phyloP scores from a whole-genome alignment of 2,888 invertebrate species.

The Itoplectis maculator region DNA sequence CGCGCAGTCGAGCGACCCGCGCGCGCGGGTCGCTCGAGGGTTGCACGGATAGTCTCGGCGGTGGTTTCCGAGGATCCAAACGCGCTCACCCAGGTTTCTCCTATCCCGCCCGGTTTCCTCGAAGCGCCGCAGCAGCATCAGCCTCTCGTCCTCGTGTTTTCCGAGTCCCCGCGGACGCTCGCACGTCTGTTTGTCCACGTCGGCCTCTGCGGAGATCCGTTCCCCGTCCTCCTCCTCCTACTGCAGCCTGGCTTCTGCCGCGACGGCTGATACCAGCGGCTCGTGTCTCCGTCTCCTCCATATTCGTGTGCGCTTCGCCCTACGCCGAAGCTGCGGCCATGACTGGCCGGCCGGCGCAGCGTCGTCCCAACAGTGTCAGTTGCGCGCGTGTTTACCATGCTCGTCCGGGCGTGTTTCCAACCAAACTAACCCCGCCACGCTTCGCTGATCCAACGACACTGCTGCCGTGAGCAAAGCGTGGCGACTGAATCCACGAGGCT shows the following conservation, averaged over 20 bases:
- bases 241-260: conserved; percentile 60
- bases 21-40: too few relatives aligned
- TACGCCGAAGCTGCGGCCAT: conserved; percentile 61
- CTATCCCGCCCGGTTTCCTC: conserved; percentile 45
- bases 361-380: conserved; percentile 81
- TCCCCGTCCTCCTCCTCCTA: conserved; percentile 66
- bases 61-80: conserved; percentile 57
- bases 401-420: conserved; percentile 82
- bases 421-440: conserved; percentile 82
- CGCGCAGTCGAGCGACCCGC: conserved; percentile 74
- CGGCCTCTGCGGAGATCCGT: conserved; percentile 75
- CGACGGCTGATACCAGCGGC: conserved; percentile 38
- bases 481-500: conserved; percentile 51
- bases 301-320: conserved; percentile 72
- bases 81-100: conserved; percentile 60
- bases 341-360: conserved; percentile 65
- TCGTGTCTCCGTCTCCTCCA: conserved; percentile 57
- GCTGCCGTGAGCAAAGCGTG: conserved; percentile 58
- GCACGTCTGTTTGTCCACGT: conserved; percentile 83
- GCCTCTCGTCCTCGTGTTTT: conserved; percentile 76
- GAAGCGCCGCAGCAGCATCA: too few relatives aligned
- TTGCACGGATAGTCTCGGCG: conserved; percentile 73
- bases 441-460: conserved; percentile 79
- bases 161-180: conserved; percentile 79
- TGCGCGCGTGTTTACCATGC: conserved; percentile 82